Base-by-base conservation (phyloP, 1,140 invertebrate species). In the Agrilus planipennis region DNA sequence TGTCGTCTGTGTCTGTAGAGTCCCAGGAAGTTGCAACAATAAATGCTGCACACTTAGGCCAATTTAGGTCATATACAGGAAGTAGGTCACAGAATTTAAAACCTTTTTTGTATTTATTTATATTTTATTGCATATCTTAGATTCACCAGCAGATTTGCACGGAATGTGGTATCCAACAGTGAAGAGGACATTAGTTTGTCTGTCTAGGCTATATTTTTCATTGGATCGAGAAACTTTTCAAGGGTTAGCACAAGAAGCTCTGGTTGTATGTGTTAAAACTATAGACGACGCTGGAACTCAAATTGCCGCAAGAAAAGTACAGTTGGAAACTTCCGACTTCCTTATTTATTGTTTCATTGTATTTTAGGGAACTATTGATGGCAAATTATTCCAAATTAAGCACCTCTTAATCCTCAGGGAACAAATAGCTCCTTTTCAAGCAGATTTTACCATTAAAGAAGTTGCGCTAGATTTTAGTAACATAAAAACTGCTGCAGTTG, bases 91-190 rank as follows among this genome's bases (percentile, higher is more conserved):
- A n/a, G n/a, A n/a, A 10, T 9, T 20, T 9, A 23, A 11, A 2
- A 36, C 11, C 11, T 34, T 50, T 30, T 28, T 6, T 27, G 32
- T 25, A 15, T 27, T 35, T 27, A 35, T 11, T 25, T 27, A 17
- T 17, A 42, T 20, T 34, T 36, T 29, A 36, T 41, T 53, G 18
- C 14, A 5, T 7, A 40, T n/a, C n/a, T n/a, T 28, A 61, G 52
- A 62, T 53, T 60, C 58, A 6, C 58, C 60, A 25, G 92, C 93
- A 16, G 94, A 99, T 70, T 67, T 97, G 6, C 95, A 99, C 66
- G 95, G 94, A 1, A 95, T 99, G 91, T 99, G 95, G 95, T 99
- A 97, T 69, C 95, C 95, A 0, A 94, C 89, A 0, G 90, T 99
- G 0, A 71, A 94, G 11, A 68, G 95, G 34, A 95, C 94, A 0